Evolutionary conservation across 1,140 invertebrate species (phyloP).

Genomic region (Acromyrmex heyeri): DNA sequence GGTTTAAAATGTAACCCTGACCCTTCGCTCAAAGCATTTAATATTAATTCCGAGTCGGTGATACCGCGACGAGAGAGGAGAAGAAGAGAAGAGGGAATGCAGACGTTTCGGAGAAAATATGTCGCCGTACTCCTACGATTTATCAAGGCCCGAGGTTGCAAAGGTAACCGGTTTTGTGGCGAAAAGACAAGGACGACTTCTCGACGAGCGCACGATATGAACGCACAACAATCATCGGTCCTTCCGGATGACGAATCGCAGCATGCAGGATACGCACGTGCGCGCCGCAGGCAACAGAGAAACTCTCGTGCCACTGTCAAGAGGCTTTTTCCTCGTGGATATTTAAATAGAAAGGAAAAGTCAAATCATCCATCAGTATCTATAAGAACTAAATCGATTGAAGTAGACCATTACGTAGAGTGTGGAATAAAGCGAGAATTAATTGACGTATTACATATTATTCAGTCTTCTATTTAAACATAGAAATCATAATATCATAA

Average conservation of each 20-base stretch:
- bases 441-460: no score
- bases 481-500: no score
- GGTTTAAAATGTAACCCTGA: constrained; percentile 1
- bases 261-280: constrained; percentile 49
- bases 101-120: constrained; percentile 48
- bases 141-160: constrained; percentile 36
- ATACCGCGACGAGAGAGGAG: not conserved
- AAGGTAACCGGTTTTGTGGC: constrained; percentile 51
- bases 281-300: constrained; percentile 37
- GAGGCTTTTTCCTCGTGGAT: constrained; percentile 22
- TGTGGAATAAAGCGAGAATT: not conserved
- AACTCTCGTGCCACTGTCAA: constrained; percentile 27
- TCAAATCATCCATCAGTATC: not conserved
- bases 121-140: constrained; percentile 47
- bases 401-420: not conserved
- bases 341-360: constrained; percentile 50
- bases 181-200: constrained; percentile 55
- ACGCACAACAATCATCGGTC: constrained; percentile 47
- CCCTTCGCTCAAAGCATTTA: constrained; percentile 1
- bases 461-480: no score
- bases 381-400: not conserved
- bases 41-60: constrained; percentile 8
- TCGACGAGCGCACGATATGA: constrained; percentile 40
- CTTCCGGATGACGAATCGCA: constrained; percentile 58
- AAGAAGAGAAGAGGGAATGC: not conserved